Evolutionary conservation across 2,888 invertebrate species (phyloP).

Genomic region (Euphydryas editha): DNA sequence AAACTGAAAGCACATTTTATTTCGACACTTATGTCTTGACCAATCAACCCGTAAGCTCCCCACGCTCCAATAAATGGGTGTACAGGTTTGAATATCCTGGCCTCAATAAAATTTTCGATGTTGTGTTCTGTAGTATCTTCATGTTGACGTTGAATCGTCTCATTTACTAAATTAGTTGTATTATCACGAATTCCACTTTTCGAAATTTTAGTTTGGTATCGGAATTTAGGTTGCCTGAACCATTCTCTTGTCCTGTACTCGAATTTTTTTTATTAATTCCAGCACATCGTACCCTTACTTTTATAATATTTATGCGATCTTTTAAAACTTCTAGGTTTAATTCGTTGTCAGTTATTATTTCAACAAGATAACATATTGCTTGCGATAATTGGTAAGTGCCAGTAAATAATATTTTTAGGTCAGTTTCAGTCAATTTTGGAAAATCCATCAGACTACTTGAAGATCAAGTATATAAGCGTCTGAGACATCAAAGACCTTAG

Average conservation of each 20-base stretch:
- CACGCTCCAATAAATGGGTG: constrained; percentile 38
- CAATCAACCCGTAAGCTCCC: constrained; percentile 40
- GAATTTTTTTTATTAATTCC: no score
- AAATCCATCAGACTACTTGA: not conserved
- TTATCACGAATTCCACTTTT: no score
- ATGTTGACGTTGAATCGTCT: no score
- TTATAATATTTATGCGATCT: constrained; percentile 7
- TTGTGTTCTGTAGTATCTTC: no score
- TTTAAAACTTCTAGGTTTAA: constrained; percentile 3
- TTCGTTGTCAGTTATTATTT: constrained; percentile 12
- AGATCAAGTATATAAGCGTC: no score
- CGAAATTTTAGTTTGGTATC: no score
- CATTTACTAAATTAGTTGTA: no score
- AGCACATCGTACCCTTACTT: constrained; percentile 7
- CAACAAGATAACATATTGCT: constrained; percentile 11
- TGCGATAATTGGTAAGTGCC: constrained; percentile 15
- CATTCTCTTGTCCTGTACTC: no score
- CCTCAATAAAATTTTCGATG: no score
- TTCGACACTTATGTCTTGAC: constrained; percentile 39
- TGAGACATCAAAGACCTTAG: no score
- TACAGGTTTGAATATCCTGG: no score
- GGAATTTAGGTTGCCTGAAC: no score
- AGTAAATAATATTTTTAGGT: constrained; percentile 9
- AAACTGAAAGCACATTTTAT: constrained; percentile 39
- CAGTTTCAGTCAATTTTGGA: not conserved